These are phyloP conservation scores for Tautogolabrus adspersus DNA, from an alignment of 2,113 vertebrate genomes.

Conservation along the genomic window DNA sequence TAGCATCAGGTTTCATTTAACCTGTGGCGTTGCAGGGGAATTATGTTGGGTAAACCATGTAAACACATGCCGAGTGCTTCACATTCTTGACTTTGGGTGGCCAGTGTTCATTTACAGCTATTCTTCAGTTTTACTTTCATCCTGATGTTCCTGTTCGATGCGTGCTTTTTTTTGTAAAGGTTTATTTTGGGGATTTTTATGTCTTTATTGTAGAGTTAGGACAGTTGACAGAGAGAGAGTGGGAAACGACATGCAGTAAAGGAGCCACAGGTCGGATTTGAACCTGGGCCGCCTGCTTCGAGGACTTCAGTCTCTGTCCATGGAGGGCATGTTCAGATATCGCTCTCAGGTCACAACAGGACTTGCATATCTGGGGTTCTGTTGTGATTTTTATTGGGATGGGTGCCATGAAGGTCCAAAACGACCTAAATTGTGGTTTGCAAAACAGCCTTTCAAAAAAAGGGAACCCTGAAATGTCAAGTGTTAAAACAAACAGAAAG, in stretches of 20 bases:
- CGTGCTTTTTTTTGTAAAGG: no score
- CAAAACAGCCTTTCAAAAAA: background rate
- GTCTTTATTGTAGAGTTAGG: no score
- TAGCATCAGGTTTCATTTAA: background rate
- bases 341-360: background rate
- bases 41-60: conserved; percentile 9
- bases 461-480: background rate
- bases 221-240: no score
- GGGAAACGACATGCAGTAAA: no score
- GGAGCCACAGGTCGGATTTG: no score
- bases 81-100: conserved; percentile 38
- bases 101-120: background rate
- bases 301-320: no score
- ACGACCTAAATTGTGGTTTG: background rate
- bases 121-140: background rate
- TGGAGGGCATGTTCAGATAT: no score
- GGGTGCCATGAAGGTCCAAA: background rate
- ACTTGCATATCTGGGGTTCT: background rate
- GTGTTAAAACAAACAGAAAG: background rate
- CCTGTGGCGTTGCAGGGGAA: conserved; percentile 17
- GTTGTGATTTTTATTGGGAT: background rate
- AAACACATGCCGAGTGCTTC: conserved; percentile 22
- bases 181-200: no score
- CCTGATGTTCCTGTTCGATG: background rate
- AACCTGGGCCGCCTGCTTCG: no score